phyloP scores from a whole-genome alignment of 2,888 invertebrate genomes.

The Arge pagana region DNA sequence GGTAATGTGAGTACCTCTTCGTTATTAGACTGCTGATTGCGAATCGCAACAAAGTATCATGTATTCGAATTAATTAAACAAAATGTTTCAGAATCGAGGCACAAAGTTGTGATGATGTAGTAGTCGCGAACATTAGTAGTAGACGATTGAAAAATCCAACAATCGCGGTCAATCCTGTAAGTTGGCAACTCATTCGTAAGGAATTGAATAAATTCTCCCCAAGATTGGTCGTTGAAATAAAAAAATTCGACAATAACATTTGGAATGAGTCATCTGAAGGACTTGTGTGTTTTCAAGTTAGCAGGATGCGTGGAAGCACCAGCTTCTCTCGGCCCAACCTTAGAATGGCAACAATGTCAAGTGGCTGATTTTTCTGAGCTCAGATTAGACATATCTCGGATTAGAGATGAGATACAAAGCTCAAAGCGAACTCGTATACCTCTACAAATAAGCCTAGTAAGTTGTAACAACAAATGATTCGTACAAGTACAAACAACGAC shows the following conservation, averaged over 20 bases:
- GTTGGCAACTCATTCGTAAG: no score
- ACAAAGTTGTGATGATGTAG: conserved; percentile 46
- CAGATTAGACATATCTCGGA: conserved; percentile 60
- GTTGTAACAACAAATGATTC: not conserved
- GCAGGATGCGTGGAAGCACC: conserved; percentile 60
- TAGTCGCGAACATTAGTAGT: conserved; percentile 45
- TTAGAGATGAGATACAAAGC: conserved; percentile 42
- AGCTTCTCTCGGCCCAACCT: conserved; percentile 54
- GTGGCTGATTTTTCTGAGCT: conserved; percentile 70
- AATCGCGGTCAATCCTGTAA: conserved; percentile 40
- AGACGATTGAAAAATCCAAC: conserved; percentile 39
- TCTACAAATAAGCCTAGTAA: conserved; percentile 32
- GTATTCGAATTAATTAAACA: not conserved
- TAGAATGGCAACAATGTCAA: conserved; percentile 73
- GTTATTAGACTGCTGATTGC: not conserved
- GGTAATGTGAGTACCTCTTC: conserved; percentile 45
- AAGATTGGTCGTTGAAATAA: no score
- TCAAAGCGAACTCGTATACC: conserved; percentile 33
- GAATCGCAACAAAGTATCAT: not conserved
- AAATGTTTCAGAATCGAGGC: conserved; percentile 47
- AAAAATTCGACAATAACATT: no score
- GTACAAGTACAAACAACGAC: no score
- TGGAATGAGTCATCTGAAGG: no score
- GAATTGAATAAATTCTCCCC: no score
- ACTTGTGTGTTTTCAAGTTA: conserved; percentile 51